Base-by-base conservation (phyloP, 2,797 vertebrate genomes). In the Mycteria americana region DNA sequence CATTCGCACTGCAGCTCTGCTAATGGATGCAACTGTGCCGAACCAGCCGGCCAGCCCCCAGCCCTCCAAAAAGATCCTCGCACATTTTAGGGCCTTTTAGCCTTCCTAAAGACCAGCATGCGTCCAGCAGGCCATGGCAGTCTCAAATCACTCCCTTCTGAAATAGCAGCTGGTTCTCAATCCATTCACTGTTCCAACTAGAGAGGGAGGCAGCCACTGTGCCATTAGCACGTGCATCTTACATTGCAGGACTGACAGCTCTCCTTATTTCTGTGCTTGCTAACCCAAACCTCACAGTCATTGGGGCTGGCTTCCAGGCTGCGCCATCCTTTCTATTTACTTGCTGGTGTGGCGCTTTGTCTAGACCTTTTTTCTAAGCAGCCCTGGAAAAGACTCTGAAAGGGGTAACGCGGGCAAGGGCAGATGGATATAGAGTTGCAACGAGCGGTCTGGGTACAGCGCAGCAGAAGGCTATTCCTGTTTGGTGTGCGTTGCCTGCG, bases 401-500 rank as follows among this genome's bases (percentile, higher is more conserved):
- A 69, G 23, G 19, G 9, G 23, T 41, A 68, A 53, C 0, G 1
- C 0, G 0, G 16, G 23, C 9, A 54, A 35, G 62, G 35, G 46
- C 28, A 50, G 65, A 7, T 19, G 39, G 51, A n/a, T 11, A 8
- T 5, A 2, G 59, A 62, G 48, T 7, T 35, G 53, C 8, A 27
- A 28, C 0, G 2, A 41, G 21, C 3, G 1, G 9, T 9, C 35
- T 13, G 56, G 21, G 62, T 22, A 45, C 39, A 15, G 39, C 2
- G 19, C 25, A 48, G 63, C 28, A 27, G 72, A 35, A 48, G 15
- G 13, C 22, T 41, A 4, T 16, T 18, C 63, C 35, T 30, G 33
- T 13, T 30, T 5, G 19, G 13, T 33, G 62, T 9, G 16, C 5
- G 0, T 21, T 30, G 37, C 77, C 24, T 60, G 57, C 6, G 5